These are phyloP conservation scores for Xylota segnis DNA, from an alignment of 2,888 invertebrate species.

Conservation along the genomic window DNA sequence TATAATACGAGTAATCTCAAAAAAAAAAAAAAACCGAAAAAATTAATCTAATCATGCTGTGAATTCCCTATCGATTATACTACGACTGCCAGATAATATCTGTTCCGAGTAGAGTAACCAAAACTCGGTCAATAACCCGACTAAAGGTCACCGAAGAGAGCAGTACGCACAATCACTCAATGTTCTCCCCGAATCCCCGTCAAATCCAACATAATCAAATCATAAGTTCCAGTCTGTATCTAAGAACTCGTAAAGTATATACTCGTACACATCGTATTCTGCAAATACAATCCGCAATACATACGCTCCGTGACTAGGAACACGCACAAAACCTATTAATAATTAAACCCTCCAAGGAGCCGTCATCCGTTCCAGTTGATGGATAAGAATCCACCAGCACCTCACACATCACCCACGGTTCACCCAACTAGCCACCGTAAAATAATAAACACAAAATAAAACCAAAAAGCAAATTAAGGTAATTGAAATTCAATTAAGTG, in stretches of 20 bases:
- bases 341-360: constrained; percentile 27
- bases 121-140: constrained; percentile 8
- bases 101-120: background rate
- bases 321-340: constrained; percentile 35
- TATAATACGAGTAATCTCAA: background rate
- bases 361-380: constrained; percentile 24
- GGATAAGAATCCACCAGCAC: background rate
- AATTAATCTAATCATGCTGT: background rate
- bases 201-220: background rate
- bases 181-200: background rate
- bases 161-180: background rate
- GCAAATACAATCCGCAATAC: background rate
- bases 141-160: background rate
- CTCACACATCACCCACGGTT: constrained; percentile 8
- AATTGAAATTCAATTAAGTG: constrained; percentile 44
- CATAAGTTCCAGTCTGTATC: background rate
- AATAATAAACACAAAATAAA: background rate
- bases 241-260: background rate
- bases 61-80: background rate
- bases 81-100: background rate
- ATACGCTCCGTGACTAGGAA: background rate
- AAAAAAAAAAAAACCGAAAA: background rate
- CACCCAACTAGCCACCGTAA: background rate
- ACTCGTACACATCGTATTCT: background rate
- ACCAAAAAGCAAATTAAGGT: constrained; percentile 13